Evolutionary conservation across 2,797 vertebrate species (phyloP).

Genomic region (Vipera ursinii): DNA sequence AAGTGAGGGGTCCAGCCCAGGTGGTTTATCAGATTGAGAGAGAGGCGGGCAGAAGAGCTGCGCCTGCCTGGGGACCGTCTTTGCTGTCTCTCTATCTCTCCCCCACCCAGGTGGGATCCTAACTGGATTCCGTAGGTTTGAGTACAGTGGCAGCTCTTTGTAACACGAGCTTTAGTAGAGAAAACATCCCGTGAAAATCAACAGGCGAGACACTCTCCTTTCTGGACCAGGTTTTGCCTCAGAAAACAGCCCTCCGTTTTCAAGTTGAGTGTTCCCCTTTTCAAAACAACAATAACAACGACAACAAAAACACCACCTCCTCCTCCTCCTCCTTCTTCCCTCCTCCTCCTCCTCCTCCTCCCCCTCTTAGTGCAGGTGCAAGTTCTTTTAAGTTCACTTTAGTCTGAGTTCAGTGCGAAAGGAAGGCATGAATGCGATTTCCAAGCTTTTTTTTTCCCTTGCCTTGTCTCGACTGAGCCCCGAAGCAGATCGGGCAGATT

Average conservation of each 20-base stretch:
- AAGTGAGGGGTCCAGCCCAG: no score
- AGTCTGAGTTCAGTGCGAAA: not conserved
- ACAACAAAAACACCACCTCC: no score
- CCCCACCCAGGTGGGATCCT: not conserved
- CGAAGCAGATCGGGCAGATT: not conserved
- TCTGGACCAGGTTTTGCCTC: not conserved
- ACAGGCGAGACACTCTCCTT: not conserved
- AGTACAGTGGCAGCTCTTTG: not conserved
- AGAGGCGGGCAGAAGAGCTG: not conserved
- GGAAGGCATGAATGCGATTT: not conserved
- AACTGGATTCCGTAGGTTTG: not conserved
- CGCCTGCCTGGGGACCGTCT: not conserved
- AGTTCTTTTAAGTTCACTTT: no score
- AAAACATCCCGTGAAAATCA: not conserved
- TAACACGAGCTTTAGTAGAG: not conserved
- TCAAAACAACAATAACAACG: not conserved
- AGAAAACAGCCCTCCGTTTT: not conserved
- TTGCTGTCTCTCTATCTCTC: no score
- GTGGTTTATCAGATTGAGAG: not conserved
- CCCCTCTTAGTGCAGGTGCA: no score
- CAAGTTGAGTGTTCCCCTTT: not conserved
- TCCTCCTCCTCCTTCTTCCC: no score
- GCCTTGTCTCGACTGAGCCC: not conserved
- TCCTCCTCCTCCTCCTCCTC: no score
- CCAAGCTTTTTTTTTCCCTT: not conserved